Conservation (phyloP, 2,113 vertebrate species). For the Chinchilla lanigera region DNA sequence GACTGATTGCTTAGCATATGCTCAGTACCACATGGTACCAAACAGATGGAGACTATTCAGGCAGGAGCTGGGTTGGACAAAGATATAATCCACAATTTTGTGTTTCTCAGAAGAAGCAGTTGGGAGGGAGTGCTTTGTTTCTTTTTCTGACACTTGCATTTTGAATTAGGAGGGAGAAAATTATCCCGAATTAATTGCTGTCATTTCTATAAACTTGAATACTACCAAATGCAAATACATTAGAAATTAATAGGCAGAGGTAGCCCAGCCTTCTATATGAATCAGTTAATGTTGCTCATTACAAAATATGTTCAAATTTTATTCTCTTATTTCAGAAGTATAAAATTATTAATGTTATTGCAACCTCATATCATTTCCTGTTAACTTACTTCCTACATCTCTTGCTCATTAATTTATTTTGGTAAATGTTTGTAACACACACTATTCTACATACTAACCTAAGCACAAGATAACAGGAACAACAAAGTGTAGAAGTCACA, state of each 20-base stretch:
- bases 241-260: neutral
- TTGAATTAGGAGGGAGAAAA: neutral
- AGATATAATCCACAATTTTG: neutral
- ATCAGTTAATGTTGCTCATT: neutral
- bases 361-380: neutral
- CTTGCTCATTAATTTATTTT: neutral
- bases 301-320: neutral
- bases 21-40: slow-evolving; percentile 10
- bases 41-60: slow-evolving; percentile 64
- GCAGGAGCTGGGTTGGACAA: slow-evolving; percentile 39
- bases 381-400: neutral
- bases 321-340: slow-evolving; percentile 30
- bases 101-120: slow-evolving; percentile 47
- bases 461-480: neutral
- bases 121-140: neutral
- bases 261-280: neutral
- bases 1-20: slow-evolving; percentile 65
- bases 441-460: neutral
- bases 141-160: neutral
- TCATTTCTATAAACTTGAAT: slow-evolving; percentile 13
- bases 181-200: slow-evolving; percentile 18
- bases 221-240: neutral
- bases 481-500: neutral
- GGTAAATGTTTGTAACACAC: neutral
- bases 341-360: neutral